Conservation (phyloP, 2,113 vertebrate genomes). For the Strix aluco region DNA sequence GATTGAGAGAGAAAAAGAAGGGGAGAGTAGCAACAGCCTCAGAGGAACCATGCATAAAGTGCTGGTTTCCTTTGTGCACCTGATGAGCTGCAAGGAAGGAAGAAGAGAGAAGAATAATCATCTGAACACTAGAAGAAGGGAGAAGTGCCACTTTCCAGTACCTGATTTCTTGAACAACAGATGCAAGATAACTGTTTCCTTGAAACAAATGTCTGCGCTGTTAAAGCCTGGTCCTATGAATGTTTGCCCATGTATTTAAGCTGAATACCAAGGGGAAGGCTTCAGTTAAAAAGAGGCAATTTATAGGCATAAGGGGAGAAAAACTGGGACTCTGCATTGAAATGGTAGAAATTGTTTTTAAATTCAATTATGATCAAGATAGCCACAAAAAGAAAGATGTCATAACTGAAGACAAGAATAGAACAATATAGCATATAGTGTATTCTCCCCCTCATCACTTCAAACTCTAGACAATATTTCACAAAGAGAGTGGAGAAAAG, state of each 20-base stretch:
- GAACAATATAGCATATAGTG: not conserved
- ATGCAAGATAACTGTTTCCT: rapidly evolving
- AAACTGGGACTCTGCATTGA: not conserved
- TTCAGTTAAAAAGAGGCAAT: not conserved
- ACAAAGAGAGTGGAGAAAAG: not conserved
- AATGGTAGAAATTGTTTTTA: not conserved
- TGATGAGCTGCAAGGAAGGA: not conserved
- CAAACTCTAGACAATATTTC: not conserved
- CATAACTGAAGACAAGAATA: not conserved
- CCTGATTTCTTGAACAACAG: not conserved
- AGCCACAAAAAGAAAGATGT: not conserved
- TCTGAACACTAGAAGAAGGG: not conserved
- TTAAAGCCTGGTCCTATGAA: not conserved
- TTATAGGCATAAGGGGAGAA: not conserved
- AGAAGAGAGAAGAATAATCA: not conserved
- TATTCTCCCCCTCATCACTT: not conserved
- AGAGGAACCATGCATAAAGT: slow-evolving; percentile 31
- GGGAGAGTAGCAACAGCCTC: slow-evolving; percentile 39
- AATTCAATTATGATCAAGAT: not conserved
- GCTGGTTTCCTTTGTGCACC: not conserved
- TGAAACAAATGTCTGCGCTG: not conserved
- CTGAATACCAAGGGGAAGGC: not conserved
- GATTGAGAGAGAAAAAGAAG: slow-evolving; percentile 39
- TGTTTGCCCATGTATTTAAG: not conserved
- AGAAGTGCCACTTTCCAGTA: not conserved